phyloP scores from a whole-genome alignment of 2,797 vertebrate species.

The Lacerta viridis region DNA sequence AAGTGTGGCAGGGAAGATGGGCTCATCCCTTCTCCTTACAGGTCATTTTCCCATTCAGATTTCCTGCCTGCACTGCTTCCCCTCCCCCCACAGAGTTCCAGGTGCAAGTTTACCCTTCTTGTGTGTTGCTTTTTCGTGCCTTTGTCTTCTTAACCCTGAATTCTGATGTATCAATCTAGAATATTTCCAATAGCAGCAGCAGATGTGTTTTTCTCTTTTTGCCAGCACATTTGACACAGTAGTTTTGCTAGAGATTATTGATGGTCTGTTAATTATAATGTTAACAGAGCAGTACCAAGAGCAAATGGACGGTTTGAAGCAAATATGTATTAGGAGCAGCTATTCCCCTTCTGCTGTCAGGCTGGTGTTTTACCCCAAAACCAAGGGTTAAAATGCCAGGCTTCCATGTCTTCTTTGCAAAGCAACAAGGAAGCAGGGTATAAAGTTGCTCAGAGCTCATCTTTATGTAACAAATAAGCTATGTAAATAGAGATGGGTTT shows the following conservation, averaged over 20 bases:
- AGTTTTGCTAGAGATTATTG: slow-evolving; percentile 20
- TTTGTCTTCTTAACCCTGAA: neutral
- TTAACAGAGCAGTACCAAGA: slow-evolving; percentile 13
- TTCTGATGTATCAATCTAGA: slow-evolving; percentile 9
- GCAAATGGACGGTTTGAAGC: slow-evolving; percentile 43
- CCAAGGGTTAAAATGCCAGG: slow-evolving; percentile 39
- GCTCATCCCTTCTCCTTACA: neutral
- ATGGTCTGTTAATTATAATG: slow-evolving; percentile 46
- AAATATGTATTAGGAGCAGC: neutral
- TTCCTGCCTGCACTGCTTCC: neutral
- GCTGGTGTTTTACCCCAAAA: neutral
- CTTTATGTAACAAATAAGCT: neutral
- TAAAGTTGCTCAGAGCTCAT: neutral
- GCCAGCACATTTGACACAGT: neutral
- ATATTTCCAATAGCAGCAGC: slow-evolving; percentile 39
- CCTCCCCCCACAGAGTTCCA: neutral
- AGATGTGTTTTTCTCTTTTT: slow-evolving; percentile 31
- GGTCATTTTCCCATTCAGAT: neutral
- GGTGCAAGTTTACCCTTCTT: neutral
- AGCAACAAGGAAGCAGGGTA: slow-evolving; percentile 7
- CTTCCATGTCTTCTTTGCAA: slow-evolving; percentile 1
- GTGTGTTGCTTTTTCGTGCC: neutral
- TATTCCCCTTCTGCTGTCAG: neutral
- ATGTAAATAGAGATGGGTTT: slow-evolving; percentile 48
- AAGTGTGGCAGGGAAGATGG: neutral